Conservation (phyloP, 2,113 vertebrate genomes). For the Okapia johnstoni region DNA sequence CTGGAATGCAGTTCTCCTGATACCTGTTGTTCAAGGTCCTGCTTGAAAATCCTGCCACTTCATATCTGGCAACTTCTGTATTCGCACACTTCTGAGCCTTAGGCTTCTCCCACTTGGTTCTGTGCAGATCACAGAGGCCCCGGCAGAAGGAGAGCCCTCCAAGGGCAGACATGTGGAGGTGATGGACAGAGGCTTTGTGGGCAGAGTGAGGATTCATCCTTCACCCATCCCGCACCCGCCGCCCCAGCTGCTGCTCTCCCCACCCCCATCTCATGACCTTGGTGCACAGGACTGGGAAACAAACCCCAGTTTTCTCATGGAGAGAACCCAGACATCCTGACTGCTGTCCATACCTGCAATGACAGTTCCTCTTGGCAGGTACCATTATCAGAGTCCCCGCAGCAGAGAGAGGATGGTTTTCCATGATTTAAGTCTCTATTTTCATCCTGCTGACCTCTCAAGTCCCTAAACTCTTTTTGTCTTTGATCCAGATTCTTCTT, state of each 20-base stretch:
- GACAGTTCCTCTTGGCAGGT: neutral
- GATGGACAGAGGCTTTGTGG: accelerated
- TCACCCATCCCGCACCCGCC: accelerated
- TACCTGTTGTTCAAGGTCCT: neutral
- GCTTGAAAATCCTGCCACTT: neutral
- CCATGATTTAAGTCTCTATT: slow-evolving; percentile 35
- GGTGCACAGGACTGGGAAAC: neutral
- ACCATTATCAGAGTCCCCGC: slow-evolving; percentile 38
- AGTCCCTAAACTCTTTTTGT: slow-evolving; percentile 42
- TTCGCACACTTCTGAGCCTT: accelerated
- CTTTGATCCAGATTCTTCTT: slow-evolving; percentile 74
- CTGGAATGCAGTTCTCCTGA: neutral
- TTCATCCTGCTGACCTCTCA: slow-evolving; percentile 36
- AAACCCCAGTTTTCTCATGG: neutral
- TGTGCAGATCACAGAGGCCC: neutral
- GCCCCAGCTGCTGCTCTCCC: accelerated
- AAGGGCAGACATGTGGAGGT: accelerated
- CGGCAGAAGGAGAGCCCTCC: neutral
- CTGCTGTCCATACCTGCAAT: too few relatives aligned
- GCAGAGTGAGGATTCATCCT: too few relatives aligned
- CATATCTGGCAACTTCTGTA: neutral
- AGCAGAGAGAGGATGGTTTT: neutral
- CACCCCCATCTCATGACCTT: neutral
- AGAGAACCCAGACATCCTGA: neutral
- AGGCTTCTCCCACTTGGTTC: neutral